Evolutionary conservation across 2,888 invertebrate genomes (phyloP).

Genomic region (Keiferia lycopersicella): DNA sequence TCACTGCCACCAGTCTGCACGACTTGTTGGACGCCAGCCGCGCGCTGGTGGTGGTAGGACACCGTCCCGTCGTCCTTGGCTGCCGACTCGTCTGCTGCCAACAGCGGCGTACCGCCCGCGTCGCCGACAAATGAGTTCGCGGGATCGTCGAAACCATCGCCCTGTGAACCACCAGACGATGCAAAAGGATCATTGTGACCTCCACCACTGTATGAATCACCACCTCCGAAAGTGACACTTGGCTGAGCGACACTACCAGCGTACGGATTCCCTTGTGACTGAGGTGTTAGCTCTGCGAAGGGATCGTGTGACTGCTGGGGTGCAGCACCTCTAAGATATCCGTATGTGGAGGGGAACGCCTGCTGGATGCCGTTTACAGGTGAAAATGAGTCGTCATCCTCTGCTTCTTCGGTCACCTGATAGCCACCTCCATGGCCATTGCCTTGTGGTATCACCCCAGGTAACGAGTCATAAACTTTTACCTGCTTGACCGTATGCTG

Average conservation of each 20-base stretch:
- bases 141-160: constrained; percentile 52
- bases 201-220: constrained; percentile 51
- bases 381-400: constrained; percentile 63
- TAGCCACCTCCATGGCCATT: constrained; percentile 51
- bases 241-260: constrained; percentile 56
- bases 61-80: constrained; percentile 55
- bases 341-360: constrained; percentile 60
- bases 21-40: constrained; percentile 66
- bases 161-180: constrained; percentile 47
- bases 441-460: constrained; percentile 52
- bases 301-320: constrained; percentile 51
- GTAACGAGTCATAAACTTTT: constrained; percentile 67
- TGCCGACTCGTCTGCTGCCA: constrained; percentile 45
- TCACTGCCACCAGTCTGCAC: constrained; percentile 64
- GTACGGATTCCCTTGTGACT: constrained; percentile 49
- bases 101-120: constrained; percentile 36
- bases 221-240: constrained; percentile 46
- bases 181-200: constrained; percentile 49
- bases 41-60: constrained; percentile 60
- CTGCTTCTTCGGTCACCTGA: constrained; percentile 69
- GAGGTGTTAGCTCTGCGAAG: constrained; percentile 52
- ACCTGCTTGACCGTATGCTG: constrained; percentile 71
- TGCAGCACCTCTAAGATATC: constrained; percentile 56
- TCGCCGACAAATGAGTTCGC: constrained; percentile 52
- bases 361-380: constrained; percentile 60